Evolutionary conservation across 2,797 vertebrate genomes (phyloP), one percentile per base, ranked within the genome.

Genomic region (Cottoperca gobio): DNA sequence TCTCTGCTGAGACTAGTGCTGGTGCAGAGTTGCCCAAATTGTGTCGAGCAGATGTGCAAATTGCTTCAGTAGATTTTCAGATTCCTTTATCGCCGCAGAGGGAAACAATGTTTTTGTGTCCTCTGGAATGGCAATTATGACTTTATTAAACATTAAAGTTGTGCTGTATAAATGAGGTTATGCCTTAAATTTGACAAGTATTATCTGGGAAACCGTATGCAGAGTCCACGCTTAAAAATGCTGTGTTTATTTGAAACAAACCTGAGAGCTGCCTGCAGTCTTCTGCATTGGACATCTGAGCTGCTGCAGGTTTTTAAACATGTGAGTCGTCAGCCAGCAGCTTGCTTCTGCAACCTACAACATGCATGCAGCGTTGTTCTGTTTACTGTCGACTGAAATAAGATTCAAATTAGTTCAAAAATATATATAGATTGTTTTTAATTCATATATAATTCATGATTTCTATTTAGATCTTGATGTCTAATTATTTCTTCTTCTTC

Each of bases 21-120:
- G 46, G 14, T 35, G 62, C n/a, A 6, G 43, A 52, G 43, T 23
- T 48, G 70, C 26, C 59, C 23, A 76, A 81, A 84, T 66, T 70
- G 77, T 83, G 72, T 23, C 2, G 53, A 76, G 71, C 76, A 78
- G 69, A 81, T 68, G 82, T 76, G 81, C 55, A 79, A 82, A 87
- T 84, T 67, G 74, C 74, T 66, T 12, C 37, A 23, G 43, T 78
- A 59, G 66, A 70, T 73, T 64, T 82, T 74, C 13, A 43, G 57
- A 62, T 75, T 40, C 48, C 46, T 43, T 61, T 6, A 5, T 57
- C 11, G 12, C 45, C 0, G 11, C 58, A 9, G 40, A 55, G 55
- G 50, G 55, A 75, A 8, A 8, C 39, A 31, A 13, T 42, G 43
- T 43, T 40, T 60, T 61, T 71, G 16, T 70, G 42, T 77, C 64